Evolutionary conservation across 2,797 vertebrate genomes (phyloP).

Genomic region (Xenops minutus): DNA sequence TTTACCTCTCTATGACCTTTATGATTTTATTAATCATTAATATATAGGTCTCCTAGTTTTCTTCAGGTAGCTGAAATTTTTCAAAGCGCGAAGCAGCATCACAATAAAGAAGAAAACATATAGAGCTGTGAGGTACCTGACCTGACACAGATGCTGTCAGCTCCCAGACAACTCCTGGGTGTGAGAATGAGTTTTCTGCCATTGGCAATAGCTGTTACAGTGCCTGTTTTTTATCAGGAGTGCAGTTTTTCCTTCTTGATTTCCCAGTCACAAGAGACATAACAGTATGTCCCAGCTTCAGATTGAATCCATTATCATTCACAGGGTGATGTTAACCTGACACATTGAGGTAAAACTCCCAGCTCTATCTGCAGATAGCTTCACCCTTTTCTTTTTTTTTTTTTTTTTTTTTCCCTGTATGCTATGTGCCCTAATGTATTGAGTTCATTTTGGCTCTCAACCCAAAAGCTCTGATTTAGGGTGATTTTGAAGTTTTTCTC

Average conservation of each 20-base stretch:
- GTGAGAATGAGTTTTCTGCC: conserved; percentile 18
- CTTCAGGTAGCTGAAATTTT: background rate
- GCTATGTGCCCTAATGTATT: background rate
- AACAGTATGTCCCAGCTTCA: background rate
- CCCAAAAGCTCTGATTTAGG: background rate
- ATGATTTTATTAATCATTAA: background rate
- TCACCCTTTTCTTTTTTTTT: too few species aligned
- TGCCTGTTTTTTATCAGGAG: background rate
- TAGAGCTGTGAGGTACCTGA: background rate
- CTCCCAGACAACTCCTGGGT: background rate
- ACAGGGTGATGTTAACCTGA: background rate
- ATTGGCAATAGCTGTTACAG: background rate
- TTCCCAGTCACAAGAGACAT: background rate
- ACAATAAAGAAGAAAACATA: background rate
- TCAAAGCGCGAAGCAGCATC: background rate
- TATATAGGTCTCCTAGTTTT: background rate
- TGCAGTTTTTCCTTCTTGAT: background rate
- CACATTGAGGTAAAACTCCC: background rate
- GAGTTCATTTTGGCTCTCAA: background rate
- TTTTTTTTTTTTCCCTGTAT: background rate
- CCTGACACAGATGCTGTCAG: background rate
- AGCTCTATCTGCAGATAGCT: background rate
- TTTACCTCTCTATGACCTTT: background rate
- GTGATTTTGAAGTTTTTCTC: background rate
- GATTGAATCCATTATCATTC: background rate